Evolutionary conservation across 1,140 invertebrate genomes (phyloP), one percentile per base, ranked within the genome.

Genomic region (Zaprionus kolodkinae): DNA sequence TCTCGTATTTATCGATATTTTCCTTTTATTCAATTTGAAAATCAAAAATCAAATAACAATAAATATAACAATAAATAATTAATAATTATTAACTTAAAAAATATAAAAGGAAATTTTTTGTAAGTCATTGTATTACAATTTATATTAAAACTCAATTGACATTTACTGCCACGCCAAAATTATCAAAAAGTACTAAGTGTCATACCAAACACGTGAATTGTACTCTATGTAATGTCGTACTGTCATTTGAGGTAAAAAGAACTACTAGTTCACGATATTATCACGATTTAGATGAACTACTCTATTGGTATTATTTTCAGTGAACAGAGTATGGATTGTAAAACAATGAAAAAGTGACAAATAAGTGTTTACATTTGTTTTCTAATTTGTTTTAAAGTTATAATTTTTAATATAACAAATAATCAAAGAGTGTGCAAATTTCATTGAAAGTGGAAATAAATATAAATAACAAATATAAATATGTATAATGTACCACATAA

Each of bases 401-500:
- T 86, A 65, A 72, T 87, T 83, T 87, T 75, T 74, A 79, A 79
- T 83, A 78, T 75, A 72, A 73, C 78, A 52, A 38, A 63, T 68
- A 50, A 70, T 54, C 40, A 71, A 64, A 70, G 52, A 62, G 61
- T 74, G 62, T 65, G 63, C 68, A 43, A 68, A 62, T 74, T 88
- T 76, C 57, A 61, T 73, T 72, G 72, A 62, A 73, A 73, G 81
- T 77, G 63, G 38, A 70, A 72, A 75, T 48, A 67, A 78, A 65
- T 63, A 72, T 27, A 57, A 63, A 64, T 54, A 71, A 60, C 69
- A 57, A 15, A 43, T 66, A 45, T 88, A 93, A 93, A 92, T 91
- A 94, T 94, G 93, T 93, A 92, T 93, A 93, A 93, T 94, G 93
- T 94, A 93, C 93, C 93, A 93, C 91, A 93, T 89, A 94, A 94